Evolutionary conservation across 2,888 invertebrate species (phyloP).

Genomic region (Tenthredo notha): DNA sequence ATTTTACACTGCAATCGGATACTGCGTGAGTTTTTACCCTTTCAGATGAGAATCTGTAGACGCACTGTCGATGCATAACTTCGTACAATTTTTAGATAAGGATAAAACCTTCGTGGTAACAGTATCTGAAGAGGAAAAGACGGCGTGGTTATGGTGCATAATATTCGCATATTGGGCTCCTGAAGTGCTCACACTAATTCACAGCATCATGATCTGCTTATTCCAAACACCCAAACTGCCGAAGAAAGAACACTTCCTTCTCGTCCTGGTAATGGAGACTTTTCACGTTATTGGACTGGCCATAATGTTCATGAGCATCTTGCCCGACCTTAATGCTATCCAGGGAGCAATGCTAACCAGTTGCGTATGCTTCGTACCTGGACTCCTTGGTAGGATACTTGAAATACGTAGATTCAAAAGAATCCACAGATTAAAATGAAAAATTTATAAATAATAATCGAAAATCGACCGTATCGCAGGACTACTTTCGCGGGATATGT

Average conservation of each 20-base stretch:
- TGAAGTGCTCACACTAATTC: background rate
- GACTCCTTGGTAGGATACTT: background rate
- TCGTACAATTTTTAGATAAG: background rate
- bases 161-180: background rate
- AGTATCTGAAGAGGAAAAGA: background rate
- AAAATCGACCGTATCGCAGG: background rate
- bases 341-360: slow-evolving; percentile 5
- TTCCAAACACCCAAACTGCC: background rate
- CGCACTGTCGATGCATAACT: no score
- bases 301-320: background rate
- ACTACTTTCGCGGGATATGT: background rate
- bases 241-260: background rate
- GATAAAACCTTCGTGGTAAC: background rate
- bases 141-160: background rate
- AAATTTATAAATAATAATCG: background rate
- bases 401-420: background rate
- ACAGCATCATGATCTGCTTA: background rate
- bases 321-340: background rate
- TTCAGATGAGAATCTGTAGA: no score
- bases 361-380: slow-evolving; percentile 2
- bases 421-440: background rate
- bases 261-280: background rate
- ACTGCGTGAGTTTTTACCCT: background rate
- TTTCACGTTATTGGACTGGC: background rate
- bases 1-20: background rate